These are phyloP conservation scores for Protaetia brevitarsis DNA, from an alignment of 1,140 invertebrate genomes.

Conservation along the genomic window DNA sequence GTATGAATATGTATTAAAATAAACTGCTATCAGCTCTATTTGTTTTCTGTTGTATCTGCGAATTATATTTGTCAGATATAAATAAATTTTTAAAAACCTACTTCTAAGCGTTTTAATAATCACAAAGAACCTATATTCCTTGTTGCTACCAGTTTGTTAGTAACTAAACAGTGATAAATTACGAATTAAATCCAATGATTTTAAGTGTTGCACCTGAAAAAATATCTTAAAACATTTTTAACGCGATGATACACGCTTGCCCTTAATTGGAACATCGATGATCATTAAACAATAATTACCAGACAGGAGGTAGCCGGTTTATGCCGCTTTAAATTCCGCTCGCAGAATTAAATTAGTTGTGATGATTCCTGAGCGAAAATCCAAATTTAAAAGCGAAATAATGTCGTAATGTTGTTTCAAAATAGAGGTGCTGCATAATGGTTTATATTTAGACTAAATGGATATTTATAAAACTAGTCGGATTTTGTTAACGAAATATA, in stretches of 20 bases:
- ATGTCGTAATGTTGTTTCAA: not conserved
- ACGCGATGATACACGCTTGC: no score
- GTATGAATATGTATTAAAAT: constrained; percentile 52
- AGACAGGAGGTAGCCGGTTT: not conserved
- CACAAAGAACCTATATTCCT: no score
- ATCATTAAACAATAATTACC: not conserved
- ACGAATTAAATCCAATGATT: no score
- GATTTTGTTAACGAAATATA: not conserved
- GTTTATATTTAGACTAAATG: constrained; percentile 7
- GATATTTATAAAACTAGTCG: not conserved
- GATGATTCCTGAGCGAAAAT: not conserved
- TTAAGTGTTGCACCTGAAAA: no score
- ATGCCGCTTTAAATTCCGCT: not conserved
- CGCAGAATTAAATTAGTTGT: not conserved
- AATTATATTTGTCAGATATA: constrained; percentile 48
- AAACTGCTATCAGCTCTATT: constrained; percentile 51
- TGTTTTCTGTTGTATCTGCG: constrained; percentile 50
- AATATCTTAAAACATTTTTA: no score
- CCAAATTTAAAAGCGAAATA: constrained; percentile 8
- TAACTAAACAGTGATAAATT: no score
- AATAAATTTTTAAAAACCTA: constrained; percentile 48
- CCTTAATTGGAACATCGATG: not conserved
- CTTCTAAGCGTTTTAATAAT: not conserved
- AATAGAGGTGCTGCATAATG: not conserved
- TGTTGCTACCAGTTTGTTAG: no score